Evolutionary conservation across 2,888 invertebrate genomes (phyloP).

Genomic region (Dinocampus coccinellae): DNA sequence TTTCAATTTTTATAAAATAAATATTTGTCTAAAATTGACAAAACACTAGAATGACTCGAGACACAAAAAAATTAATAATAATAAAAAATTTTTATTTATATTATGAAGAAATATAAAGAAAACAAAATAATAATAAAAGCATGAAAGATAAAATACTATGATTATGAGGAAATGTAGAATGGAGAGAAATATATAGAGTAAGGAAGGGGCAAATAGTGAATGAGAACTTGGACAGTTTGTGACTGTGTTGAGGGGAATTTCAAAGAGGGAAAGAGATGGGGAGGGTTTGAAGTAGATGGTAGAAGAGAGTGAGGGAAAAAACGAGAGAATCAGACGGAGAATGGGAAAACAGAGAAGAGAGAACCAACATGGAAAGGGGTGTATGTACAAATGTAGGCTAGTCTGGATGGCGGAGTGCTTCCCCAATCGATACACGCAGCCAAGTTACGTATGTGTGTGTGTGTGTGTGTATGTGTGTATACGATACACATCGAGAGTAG

Average conservation of each 20-base stretch:
- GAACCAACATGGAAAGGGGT: constrained; percentile 40
- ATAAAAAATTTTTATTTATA: too few relatives aligned
- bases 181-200: constrained; percentile 13
- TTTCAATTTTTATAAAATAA: too few relatives aligned
- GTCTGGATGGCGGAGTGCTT: constrained; percentile 65
- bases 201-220: constrained; percentile 58
- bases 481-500: neutral
- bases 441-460: neutral
- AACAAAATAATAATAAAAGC: constrained; percentile 21
- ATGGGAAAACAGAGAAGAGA: constrained; percentile 21
- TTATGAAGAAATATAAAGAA: too few relatives aligned
- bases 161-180: constrained; percentile 50
- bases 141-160: constrained; percentile 52
- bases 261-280: neutral
- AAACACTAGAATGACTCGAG: too few relatives aligned
- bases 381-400: constrained; percentile 63
- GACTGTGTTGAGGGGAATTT: neutral
- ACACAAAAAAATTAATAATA: too few relatives aligned
- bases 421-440: constrained; percentile 64
- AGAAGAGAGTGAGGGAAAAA: constrained; percentile 36
- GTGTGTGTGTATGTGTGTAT: neutral
- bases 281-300: too few relatives aligned
- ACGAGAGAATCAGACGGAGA: constrained; percentile 36
- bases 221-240: constrained; percentile 52
- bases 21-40: too few relatives aligned